Percentiles rank a stretch among this genome's conserved stretches.
phyloP scores from a whole-genome alignment of 2,888 invertebrate species.

The Lutraria lutraria region DNA sequence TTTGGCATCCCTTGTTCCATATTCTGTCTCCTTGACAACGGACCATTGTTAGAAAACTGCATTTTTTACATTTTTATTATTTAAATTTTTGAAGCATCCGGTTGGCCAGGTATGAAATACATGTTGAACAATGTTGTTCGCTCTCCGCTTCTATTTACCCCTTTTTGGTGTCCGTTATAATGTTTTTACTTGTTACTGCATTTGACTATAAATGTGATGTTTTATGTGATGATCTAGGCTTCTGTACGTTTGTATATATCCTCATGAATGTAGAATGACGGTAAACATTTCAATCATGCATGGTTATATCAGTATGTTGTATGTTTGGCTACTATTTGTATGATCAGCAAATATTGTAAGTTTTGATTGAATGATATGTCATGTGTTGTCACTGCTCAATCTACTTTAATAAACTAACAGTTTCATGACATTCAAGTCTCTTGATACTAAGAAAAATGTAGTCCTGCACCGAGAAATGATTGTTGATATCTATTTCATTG shows the following conservation, averaged over 20 bases:
- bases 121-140: constrained; percentile 25
- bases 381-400: neutral
- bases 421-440: neutral
- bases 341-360: neutral
- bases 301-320: neutral
- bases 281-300: neutral
- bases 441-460: neutral
- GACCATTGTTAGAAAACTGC: neutral
- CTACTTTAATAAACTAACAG: neutral
- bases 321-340: neutral
- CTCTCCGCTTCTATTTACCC: constrained; percentile 13
- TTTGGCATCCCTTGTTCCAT: neutral
- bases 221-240: neutral
- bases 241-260: neutral
- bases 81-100: constrained; percentile 43
- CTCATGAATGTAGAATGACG: neutral
- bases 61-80: constrained; percentile 1
- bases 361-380: neutral
- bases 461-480: neutral
- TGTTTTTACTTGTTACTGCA: constrained; percentile 6
- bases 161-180: neutral
- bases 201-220: neutral
- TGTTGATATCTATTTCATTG: no score
- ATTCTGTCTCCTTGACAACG: neutral
- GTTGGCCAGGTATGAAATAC: constrained; percentile 41